Base-by-base conservation (phyloP, 2,797 vertebrate species). In the Pseudochromis fuscus region DNA sequence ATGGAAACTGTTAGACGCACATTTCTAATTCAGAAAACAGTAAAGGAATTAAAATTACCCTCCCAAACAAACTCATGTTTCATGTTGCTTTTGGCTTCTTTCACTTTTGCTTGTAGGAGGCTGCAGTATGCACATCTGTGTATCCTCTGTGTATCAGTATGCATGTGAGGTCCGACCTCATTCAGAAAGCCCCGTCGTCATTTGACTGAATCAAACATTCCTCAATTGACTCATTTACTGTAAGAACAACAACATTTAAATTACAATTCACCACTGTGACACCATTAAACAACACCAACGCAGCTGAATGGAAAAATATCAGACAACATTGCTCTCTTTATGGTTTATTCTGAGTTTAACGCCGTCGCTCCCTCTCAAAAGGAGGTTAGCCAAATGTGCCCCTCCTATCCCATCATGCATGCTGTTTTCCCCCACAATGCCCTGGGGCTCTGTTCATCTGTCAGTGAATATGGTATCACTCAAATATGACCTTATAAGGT, bases 401-500 rank as follows among this genome's bases (percentile, higher is more conserved):
- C 72, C 77, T 89, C 77, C 87, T 79, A 71, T 89, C 79, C 79
- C 83, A 83, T 89, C 85, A 86, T 83, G 79, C 85, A 87, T 83
- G 79, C 82, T 87, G 79, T 80, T 72, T 68, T 72, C 72, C 82
- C 82, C 75, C 70, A 79, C 77, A 88, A 88, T 91, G 87, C 87
- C 90, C 89, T 67, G 58, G 88, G 84, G 88, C 81, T 78, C 71
- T 31, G 80, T 87, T 91, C 83, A 91, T 89, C 91, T 91, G 89
- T 86, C 78, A 87, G 87, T 67, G 77, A 88, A 89, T 87, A 83
- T 88, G 79, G 68, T 81, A 81, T 87, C 62, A 50, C 64, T 88
- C 67, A 85, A 81, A 83, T 65, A 57, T 83, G 80, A 78, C 84
- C 83, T 83, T 84, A 80, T 84, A 85, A 59, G 68, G 67, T 72